phyloP scores from a whole-genome alignment of 2,888 invertebrate species.

The Leucophora obtusa region DNA sequence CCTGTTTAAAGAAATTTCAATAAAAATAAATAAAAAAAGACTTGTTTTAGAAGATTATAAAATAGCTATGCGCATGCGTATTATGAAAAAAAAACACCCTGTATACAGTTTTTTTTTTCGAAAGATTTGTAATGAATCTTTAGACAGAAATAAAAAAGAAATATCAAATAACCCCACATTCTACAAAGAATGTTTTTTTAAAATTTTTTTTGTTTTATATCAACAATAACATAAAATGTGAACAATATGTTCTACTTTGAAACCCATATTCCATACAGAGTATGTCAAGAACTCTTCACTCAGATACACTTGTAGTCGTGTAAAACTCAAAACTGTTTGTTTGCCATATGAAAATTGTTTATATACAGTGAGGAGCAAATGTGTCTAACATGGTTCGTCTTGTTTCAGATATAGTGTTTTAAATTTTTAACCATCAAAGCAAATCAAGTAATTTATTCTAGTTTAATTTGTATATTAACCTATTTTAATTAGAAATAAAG shows the following conservation, averaged over 20 bases:
- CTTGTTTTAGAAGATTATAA: constrained; percentile 17
- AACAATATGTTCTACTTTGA: constrained; percentile 27
- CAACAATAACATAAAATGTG: background rate
- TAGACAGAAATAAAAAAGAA: constrained; percentile 17
- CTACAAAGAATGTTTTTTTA: constrained; percentile 12
- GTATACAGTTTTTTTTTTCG: constrained; percentile 22
- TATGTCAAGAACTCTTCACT: constrained; percentile 56
- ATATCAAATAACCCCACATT: constrained; percentile 43
- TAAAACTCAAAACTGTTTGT: constrained; percentile 14
- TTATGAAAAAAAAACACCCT: constrained; percentile 23
- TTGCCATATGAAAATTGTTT: constrained; percentile 30
- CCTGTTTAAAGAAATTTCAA: constrained; percentile 40
- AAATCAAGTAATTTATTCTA: too few relatives aligned
- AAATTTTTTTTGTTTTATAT: background rate
- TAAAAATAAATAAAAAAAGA: background rate
- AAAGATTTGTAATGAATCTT: constrained; percentile 24
- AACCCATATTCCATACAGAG: constrained; percentile 27
- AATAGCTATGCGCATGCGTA: constrained; percentile 39
- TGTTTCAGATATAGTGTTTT: too few relatives aligned
- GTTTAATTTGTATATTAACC: too few relatives aligned
- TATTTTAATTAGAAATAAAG: too few relatives aligned
- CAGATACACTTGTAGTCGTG: constrained; percentile 1
- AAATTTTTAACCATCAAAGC: too few relatives aligned
- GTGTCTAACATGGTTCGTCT: too few relatives aligned
- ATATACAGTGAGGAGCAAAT: background rate